Evolutionary conservation across 2,888 invertebrate species (phyloP).

Genomic region (Xestia ashworthii): DNA sequence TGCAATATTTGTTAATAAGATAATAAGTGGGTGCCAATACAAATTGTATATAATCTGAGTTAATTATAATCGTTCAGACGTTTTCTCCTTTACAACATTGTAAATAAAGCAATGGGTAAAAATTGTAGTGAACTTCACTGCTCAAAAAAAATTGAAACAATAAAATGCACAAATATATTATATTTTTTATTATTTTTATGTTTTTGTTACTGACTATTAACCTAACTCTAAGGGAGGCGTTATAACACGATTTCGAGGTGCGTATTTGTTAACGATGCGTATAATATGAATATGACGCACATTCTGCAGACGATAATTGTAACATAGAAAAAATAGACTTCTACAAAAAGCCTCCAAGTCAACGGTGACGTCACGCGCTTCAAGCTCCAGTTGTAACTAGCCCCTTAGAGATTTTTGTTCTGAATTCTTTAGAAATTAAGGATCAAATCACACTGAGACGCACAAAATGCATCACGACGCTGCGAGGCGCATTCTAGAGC

Average conservation of each 20-base stretch:
- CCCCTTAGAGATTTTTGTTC: neutral
- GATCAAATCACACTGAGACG: neutral
- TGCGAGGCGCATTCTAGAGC: neutral
- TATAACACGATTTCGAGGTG: neutral
- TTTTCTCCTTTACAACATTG: conserved; percentile 23
- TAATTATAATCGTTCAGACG: neutral
- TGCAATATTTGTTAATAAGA: conserved; percentile 4
- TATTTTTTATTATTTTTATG: conserved; percentile 40
- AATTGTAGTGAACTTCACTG: conserved; percentile 26
- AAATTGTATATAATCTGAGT: conserved; percentile 27
- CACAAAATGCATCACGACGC: neutral
- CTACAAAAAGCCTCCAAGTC: neutral
- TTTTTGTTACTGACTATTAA: conserved; percentile 27
- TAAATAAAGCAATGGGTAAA: conserved; percentile 42
- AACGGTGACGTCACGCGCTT: neutral
- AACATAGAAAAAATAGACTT: neutral
- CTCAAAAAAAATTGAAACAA: conserved; percentile 22
- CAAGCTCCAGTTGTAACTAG: neutral
- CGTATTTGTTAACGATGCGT: neutral
- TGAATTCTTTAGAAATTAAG: neutral
- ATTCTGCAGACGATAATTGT: neutral
- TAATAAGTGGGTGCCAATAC: conserved; percentile 19
- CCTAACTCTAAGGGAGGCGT: neutral
- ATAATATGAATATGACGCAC: neutral
- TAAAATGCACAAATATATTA: conserved; percentile 34